Percentiles rank a stretch among this genome's conserved stretches.
These are phyloP conservation scores for Cremastinae sp. DNA, from an alignment of 2,888 invertebrate species.

Conservation along the genomic window DNA sequence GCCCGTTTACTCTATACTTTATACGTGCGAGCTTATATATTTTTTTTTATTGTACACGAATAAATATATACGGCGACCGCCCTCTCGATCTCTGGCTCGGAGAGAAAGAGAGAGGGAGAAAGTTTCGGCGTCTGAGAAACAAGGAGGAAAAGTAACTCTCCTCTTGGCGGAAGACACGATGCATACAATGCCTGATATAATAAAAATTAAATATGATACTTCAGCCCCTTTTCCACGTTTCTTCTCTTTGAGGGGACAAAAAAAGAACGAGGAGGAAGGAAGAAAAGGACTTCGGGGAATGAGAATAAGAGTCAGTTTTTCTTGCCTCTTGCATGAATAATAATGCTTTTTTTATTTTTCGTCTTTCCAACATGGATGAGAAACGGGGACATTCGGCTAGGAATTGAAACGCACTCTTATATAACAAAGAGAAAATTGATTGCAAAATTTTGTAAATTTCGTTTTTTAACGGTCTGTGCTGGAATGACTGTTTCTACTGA, in stretches of 20 bases:
- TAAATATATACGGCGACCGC: conserved; percentile 65
- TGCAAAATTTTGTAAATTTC: neutral
- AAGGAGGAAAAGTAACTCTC: conserved; percentile 29
- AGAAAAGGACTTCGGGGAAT: neutral
- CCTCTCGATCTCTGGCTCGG: conserved; percentile 52
- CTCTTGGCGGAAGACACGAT: conserved; percentile 48
- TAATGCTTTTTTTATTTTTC: conserved; percentile 63
- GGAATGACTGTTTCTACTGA: too few relatives aligned
- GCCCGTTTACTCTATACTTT: conserved; percentile 61
- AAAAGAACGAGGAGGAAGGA: conserved; percentile 1
- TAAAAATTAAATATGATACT: conserved; percentile 80
- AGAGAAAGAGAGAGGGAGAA: conserved; percentile 31
- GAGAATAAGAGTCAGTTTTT: conserved; percentile 34
- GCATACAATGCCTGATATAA: conserved; percentile 73
- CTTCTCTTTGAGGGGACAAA: conserved; percentile 24
- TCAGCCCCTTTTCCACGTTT: conserved; percentile 64
- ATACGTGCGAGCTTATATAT: conserved; percentile 41
- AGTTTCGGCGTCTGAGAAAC: conserved; percentile 42
- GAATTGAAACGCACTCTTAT: conserved; percentile 2
- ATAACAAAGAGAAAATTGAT: neutral
- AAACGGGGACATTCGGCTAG: conserved; percentile 23
- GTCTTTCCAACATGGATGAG: neutral
- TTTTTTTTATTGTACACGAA: conserved; percentile 35
- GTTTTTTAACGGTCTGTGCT: too few relatives aligned
- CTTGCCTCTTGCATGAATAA: conserved; percentile 71